Base-by-base conservation (phyloP, 2,113 vertebrate genomes). In the Cochlearius cochlearius region DNA sequence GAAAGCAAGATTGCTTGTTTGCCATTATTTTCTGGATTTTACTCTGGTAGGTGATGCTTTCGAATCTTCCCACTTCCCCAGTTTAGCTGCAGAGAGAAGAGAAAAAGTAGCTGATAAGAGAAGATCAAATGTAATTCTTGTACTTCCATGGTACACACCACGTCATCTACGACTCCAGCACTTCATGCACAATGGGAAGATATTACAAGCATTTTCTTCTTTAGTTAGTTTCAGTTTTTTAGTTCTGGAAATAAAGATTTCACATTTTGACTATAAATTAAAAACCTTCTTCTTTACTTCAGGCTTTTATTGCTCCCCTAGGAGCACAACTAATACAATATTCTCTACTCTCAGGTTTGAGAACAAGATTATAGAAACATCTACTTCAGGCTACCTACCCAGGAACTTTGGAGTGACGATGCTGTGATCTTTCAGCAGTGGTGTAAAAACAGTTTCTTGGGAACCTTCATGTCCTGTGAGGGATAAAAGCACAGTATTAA, bases 371-470 rank as follows among this genome's bases (percentile, higher is more conserved):
- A 23, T 12, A 67, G 15, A 67, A 92, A 29, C 12, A 47, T 30
- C 36, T 27, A 15, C 29, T 47, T 74, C 59, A 74, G 67, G 17
- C 26, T 80, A 72, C 77, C 32, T 63, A 91, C 92, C 92, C 55
- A 96, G 77, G 63, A 97, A 88, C 34, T 96, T 80, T 10, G 80
- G 52, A 56, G 88, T 75, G 52, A 94, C 66, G n/a, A 82, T 17
- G 21, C 53, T 72, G 36, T 86, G 91, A 58, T 94, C 88, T 69
- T 95, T 91, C 84, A 97, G 64, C 45, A 96, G 38, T 4, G 90
- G 84, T 26, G 50, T 92, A 49, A 94, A 94, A 43, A 67, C n/a
- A 45, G 38, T 60, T 55, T 81, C 89, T 41, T 83, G 64, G 49
- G 88, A 93, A 30, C 53, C 79, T 50, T 43, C 73, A 9, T 12